Evolutionary conservation across 2,797 vertebrate genomes (phyloP), one percentile per base, ranked within the genome.

Genomic region (Gallinago nigripennis): DNA sequence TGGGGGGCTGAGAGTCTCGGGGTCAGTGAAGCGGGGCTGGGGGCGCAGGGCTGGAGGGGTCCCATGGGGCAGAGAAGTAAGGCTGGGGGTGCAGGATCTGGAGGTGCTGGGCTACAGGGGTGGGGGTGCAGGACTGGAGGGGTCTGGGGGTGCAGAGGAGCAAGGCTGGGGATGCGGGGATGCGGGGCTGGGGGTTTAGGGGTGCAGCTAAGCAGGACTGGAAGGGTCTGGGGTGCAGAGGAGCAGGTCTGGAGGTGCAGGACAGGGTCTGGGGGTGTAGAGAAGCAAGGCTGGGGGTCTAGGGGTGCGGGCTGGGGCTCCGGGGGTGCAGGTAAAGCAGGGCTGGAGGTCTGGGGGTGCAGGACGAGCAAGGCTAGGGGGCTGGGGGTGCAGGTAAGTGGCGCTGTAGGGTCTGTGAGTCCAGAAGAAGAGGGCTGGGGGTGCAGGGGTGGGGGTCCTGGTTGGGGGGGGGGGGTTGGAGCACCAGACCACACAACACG

Each of bases 271-370:
- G 54, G 39, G 43, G 41, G 43, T 51, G 56, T 48, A 61, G 28
- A 27, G 14, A 3, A 27, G 25, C 50, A 51, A 6, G 66, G 30
- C 7, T 41, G 68, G 16, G 50, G 43, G 28, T 16, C 33, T 48
- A 53, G 71, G 69, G 45, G 19, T 46, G 45, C 45, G 20, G 20
- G 31, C 53, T 56, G 77, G 65, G 65, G 56, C 43, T 61, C 28
- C 77, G 66, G 31, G 61, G 7, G 41, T 43, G 41, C 41, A 16
- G 41, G 14, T 43, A 43, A 43, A 43, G 41, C 21, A 23, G 11
- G 37, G 8, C 28, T 31, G 20, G 19, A 16, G 41, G 18, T 9
- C 28, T 24, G 92, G 96, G 79, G 95, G 96, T 97, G 98, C 98
- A 97, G 39, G 37, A 11, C 16, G 27, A 30, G 28, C 19, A 11